Percentiles rank a stretch among this genome's conserved stretches.
Conservation (phyloP, 2,888 invertebrate genomes). For the Erebia epiphron region DNA sequence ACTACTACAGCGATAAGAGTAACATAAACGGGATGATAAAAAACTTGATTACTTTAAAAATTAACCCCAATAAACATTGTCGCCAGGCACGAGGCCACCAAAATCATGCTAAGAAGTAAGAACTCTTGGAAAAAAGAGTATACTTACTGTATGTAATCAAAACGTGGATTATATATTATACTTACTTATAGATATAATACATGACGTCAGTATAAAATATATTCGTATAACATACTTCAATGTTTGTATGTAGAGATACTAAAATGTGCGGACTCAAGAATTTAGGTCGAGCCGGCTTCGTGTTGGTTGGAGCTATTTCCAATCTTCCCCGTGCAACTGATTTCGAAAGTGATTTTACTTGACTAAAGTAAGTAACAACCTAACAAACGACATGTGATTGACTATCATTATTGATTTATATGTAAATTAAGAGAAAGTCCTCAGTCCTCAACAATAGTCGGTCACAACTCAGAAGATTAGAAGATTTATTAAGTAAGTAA, state of each 20-base stretch:
- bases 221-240: neutral
- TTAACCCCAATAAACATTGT: neutral
- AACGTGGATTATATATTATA: no score
- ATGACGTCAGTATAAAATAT: conserved; percentile 16
- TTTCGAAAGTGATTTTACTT: conserved; percentile 39
- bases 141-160: no score
- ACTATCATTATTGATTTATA: no score
- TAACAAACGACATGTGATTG: no score
- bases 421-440: no score
- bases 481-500: no score
- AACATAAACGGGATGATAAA: no score
- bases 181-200: neutral
- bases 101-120: neutral
- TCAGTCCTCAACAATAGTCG: no score
- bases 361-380: neutral
- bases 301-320: conserved; percentile 65
- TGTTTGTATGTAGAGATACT: conserved; percentile 37
- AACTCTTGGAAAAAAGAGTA: neutral
- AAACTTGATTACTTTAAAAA: neutral
- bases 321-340: conserved; percentile 57
- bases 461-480: no score
- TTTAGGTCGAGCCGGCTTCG: conserved; percentile 64
- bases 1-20: no score
- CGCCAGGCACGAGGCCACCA: conserved; percentile 5
- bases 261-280: conserved; percentile 46